Base-by-base conservation (phyloP, 2,888 invertebrate species). In the Ptychoptera contaminata region DNA sequence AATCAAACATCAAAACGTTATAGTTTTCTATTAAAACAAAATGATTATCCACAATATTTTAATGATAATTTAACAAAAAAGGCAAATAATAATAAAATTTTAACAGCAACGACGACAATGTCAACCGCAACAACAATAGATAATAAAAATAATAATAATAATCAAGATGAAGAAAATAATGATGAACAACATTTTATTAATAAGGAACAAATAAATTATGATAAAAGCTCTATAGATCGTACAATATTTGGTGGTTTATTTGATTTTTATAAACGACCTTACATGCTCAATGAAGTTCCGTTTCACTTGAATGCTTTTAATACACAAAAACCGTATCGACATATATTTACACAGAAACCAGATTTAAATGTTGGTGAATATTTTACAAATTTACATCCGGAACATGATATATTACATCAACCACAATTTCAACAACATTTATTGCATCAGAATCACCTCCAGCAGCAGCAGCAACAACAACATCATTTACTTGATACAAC, bases 1-100 rank as follows among this genome's bases (percentile, higher is more conserved):
- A 42, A 42, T 35, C 23, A 23, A 3, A 23, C 23, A 23, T 23
- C 23, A 7, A 23, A 23, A 23, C 23, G 23, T 5, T 23, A 23
- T 7, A 23, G 23, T 23, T 81, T 77, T 52, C 74, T 79, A 14
- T 71, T 79, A 11, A 70, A 69, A 47, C 75, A 76, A 53, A 52
- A 57, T 40, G 65, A 66, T 45, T 65, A 65, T 53, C 63, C 62
- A 8, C 58, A 56, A 23, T 61, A 53, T 49, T 65, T 64, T 44
- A 23, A 23, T 23, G 23, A 23, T 3, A 23, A 23, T 23, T 42
- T 42, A 36, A 30, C 35, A 10, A 10, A 11, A 6, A 23, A 23
- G 7, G 23, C 23, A 23, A 23, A 23, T 23, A 3, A 23, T 23
- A 23, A 23, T 23, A 23, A 23, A 23, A 23, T 23, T 23, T 23